A percentile compares a stretch with the other conserved stretches of the same genome.
Evolutionary conservation across 2,888 invertebrate species (phyloP).

Genomic region (Physocephala rufipes): DNA sequence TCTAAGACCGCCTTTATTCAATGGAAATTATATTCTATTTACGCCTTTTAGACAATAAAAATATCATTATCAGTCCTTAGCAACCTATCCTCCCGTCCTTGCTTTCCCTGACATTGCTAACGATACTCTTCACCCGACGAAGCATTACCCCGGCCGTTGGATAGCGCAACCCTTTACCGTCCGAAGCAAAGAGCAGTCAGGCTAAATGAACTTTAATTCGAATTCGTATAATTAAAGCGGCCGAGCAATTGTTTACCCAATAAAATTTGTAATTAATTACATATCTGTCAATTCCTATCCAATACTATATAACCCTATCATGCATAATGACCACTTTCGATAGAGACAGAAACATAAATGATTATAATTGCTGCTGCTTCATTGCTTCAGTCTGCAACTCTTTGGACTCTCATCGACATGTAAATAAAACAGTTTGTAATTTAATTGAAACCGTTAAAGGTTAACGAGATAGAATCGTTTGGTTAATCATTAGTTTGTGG

Average conservation of each 20-base stretch:
- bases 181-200: constrained; percentile 44
- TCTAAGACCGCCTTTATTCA: background rate
- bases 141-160: background rate
- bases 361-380: constrained; percentile 11
- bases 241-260: constrained; percentile 55
- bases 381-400: background rate
- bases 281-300: constrained; percentile 47
- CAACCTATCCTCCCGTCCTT: constrained; percentile 18
- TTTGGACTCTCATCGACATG: background rate
- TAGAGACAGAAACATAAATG: constrained; percentile 19
- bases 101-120: constrained; percentile 19
- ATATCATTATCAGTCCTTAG: constrained; percentile 53
- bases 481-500: constrained; percentile 20
- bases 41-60: constrained; percentile 47
- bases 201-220: constrained; percentile 45
- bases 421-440: constrained; percentile 7
- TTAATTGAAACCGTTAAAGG: constrained; percentile 21
- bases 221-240: constrained; percentile 50
- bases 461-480: constrained; percentile 17
- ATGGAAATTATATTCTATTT: constrained; percentile 31
- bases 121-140: too few species aligned
- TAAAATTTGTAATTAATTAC: constrained; percentile 58
- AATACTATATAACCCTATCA: background rate
- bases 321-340: constrained; percentile 17
- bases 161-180: constrained; percentile 14